Conservation (phyloP, 2,113 vertebrate genomes). For the Nyctibius bracteatus region DNA sequence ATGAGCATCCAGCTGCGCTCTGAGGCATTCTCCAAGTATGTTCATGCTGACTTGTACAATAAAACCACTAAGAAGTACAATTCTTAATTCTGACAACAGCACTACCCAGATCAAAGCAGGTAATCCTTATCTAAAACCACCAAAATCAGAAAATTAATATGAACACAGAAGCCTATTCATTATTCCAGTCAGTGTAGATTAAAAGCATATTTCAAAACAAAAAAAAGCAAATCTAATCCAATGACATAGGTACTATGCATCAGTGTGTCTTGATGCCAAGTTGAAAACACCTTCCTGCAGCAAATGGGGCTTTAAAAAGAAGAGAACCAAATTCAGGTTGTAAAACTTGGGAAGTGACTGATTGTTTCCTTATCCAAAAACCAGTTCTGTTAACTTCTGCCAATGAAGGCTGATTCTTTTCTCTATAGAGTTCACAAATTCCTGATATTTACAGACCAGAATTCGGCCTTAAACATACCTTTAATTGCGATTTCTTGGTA, state of each 20-base stretch:
- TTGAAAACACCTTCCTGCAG: background rate
- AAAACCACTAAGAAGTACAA: background rate
- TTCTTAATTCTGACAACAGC: background rate
- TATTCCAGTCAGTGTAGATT: background rate
- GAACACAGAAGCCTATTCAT: background rate
- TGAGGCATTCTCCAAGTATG: background rate
- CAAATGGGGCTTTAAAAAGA: background rate
- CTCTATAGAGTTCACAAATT: background rate
- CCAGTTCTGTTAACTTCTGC: background rate
- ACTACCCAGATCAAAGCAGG: background rate
- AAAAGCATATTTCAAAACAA: conserved; percentile 4
- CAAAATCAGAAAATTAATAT: background rate
- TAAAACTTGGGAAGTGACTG: background rate
- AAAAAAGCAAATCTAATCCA: background rate
- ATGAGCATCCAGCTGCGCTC: background rate
- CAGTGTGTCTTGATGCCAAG: background rate
- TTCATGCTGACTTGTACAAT: background rate
- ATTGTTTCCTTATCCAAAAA: background rate
- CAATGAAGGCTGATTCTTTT: background rate
- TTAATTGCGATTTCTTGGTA: background rate
- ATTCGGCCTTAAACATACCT: background rate
- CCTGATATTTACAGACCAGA: background rate
- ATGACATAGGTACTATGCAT: background rate
- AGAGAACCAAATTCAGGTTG: background rate
- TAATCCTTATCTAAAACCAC: background rate